Evolutionary conservation across 2,113 vertebrate species (phyloP).

Genomic region (Xyrauchen texanus): DNA sequence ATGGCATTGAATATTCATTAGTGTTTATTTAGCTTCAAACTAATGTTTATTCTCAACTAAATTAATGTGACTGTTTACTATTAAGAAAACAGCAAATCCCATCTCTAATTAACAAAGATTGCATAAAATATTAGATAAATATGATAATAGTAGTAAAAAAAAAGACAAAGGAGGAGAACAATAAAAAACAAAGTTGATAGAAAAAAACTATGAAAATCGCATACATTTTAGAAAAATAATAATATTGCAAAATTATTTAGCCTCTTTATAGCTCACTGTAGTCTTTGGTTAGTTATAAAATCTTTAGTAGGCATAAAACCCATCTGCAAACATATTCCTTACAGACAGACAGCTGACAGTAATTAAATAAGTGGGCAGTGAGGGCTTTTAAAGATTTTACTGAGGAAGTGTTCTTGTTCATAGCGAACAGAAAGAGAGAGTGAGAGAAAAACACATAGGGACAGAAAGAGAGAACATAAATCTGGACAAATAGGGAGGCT

Average conservation of each 20-base stretch:
- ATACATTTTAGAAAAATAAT: slow-evolving; percentile 4
- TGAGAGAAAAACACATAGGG: slow-evolving; percentile 4
- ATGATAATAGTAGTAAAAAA: background rate
- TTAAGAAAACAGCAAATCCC: slow-evolving; percentile 6
- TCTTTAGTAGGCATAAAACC: slow-evolving; percentile 34
- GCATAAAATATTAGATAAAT: background rate
- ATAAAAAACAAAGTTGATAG: no score
- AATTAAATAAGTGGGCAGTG: slow-evolving; percentile 67
- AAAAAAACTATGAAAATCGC: background rate
- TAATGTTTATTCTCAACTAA: slow-evolving; percentile 21
- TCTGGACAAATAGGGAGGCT: slow-evolving; percentile 65
- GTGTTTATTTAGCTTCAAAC: slow-evolving; percentile 1
- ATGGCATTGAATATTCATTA: slow-evolving; percentile 6
- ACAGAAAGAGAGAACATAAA: slow-evolving; percentile 57
- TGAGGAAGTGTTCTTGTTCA: slow-evolving; percentile 66
- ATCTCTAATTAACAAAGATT: background rate
- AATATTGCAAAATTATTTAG: slow-evolving; percentile 25
- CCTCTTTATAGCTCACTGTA: background rate
- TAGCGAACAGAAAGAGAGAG: background rate
- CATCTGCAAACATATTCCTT: slow-evolving; percentile 57
- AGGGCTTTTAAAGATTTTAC: slow-evolving; percentile 70
- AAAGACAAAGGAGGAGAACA: background rate
- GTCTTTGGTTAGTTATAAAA: slow-evolving; percentile 47
- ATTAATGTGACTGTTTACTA: background rate
- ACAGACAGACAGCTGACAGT: slow-evolving; percentile 67